Conservation (phyloP, 2,113 vertebrate genomes). For the Vimba vimba region DNA sequence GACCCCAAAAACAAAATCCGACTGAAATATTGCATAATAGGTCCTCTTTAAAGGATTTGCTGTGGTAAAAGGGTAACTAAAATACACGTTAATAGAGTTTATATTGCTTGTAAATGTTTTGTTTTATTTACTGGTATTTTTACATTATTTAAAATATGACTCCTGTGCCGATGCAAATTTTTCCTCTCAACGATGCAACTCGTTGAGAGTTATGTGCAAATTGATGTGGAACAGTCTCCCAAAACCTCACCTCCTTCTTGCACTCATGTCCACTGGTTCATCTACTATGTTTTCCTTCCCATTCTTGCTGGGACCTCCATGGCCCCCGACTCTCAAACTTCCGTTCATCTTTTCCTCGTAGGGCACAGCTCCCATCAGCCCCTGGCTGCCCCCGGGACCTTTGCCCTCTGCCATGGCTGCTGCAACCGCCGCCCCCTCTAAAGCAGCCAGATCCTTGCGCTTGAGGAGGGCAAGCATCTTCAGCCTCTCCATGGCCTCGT, state of each 20-base stretch:
- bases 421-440: constrained; percentile 68
- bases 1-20: too few relatives aligned
- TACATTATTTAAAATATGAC: neutral
- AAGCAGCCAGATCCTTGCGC: constrained; percentile 90
- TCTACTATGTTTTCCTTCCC: constrained; percentile 96
- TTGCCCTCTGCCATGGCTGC: constrained; percentile 73
- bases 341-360: constrained; percentile 81
- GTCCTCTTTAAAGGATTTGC: neutral
- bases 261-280: constrained; percentile 97
- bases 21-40: too few relatives aligned
- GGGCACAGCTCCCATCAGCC: constrained; percentile 65
- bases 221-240: neutral
- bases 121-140: neutral
- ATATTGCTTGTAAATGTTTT: neutral
- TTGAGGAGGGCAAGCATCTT: constrained; percentile 97
- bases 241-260: constrained; percentile 85
- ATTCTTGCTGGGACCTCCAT: constrained; percentile 82
- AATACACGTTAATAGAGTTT: neutral
- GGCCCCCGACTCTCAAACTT: constrained; percentile 76
- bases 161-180: neutral
- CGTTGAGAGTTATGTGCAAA: neutral
- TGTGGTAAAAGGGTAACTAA: neutral
- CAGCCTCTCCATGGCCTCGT: constrained; percentile 96
- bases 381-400: constrained; percentile 71
- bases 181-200: neutral